Conservation (phyloP, 2,113 vertebrate species). For the Pandion haliaetus region DNA sequence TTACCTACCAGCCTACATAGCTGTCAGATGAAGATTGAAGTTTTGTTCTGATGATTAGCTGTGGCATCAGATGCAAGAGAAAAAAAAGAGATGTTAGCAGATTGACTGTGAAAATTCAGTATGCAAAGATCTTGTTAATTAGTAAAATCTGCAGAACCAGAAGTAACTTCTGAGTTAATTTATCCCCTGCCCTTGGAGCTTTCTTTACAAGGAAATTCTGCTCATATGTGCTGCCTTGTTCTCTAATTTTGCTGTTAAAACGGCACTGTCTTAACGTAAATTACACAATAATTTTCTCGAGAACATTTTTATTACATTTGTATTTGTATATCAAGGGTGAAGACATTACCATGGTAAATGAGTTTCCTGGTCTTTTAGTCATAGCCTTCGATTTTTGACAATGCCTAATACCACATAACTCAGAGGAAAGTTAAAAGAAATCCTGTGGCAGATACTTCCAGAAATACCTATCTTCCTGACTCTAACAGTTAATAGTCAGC, state of each 20-base stretch:
- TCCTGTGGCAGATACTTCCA: neutral
- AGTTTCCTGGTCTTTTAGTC: neutral
- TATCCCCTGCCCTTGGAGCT: conserved; percentile 21
- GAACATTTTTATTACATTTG: neutral
- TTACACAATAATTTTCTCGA: neutral
- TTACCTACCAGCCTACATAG: neutral
- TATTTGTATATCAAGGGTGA: neutral
- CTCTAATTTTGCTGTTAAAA: neutral
- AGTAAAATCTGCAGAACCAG: conserved; percentile 51
- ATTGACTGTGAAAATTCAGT: conserved; percentile 35
- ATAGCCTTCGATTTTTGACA: neutral
- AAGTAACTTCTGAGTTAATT: conserved; percentile 59
- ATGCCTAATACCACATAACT: neutral
- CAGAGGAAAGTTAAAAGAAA: neutral
- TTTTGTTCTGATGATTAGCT: conserved; percentile 46
- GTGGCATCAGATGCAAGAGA: neutral
- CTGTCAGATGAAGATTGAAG: conserved; percentile 29
- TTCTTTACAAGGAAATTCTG: conserved; percentile 36
- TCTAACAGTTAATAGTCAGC: neutral
- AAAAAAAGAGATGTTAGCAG: conserved; percentile 18
- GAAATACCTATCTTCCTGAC: neutral
- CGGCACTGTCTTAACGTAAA: neutral
- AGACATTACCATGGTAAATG: neutral
- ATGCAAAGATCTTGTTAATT: conserved; percentile 52
- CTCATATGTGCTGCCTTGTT: neutral